Base-by-base conservation (phyloP, 2,797 vertebrate genomes). In the Danio albolineatus region DNA sequence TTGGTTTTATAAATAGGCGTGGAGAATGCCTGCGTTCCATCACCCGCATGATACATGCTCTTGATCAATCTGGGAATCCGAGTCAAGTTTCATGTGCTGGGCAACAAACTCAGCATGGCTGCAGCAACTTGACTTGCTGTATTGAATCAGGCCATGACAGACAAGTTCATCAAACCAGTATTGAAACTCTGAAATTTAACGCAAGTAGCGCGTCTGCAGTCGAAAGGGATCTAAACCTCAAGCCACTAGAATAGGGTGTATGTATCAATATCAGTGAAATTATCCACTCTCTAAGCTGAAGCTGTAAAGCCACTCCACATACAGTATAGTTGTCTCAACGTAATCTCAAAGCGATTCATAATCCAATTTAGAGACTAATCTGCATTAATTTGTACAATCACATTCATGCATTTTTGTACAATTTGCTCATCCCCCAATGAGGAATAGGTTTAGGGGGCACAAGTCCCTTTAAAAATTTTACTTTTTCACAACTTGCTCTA, bases 1-100 rank as follows among this genome's bases (percentile, higher is more conserved):
- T 78, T 80, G 80, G 28, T 80, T 88, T 86, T 90, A 89, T 86
- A 89, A 91, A 89, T 87, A 87, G 83, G 86, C 2, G 76, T 62
- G 28, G 83, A 82, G 85, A 87, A 81, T 64, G 82, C 51, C 83
- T 83, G 84, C 84, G 72, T 74, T 66, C 82, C 79, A 86, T 71
- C 59, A 43, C 79, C 83, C 78, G 73, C 82, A 64, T 85, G 83
- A 71, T 80, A 81, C 73, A 73, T 19, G 49, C 73, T 84, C 81
- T 80, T 85, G 57, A 90, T 90, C 86, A 81, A 86, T 77, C 87
- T 85, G 84, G 87, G 66, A 75, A 73, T 71, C 86, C 49, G 66
- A 83, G 78, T 83, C 79, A 7, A 67, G 69, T 84, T 79, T 78
- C 85, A 84, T 49, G 54, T 82, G 83, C 43, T 49, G 54, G 82